Conservation (phyloP, 2,888 invertebrate species). For the Drosophila cognata region DNA sequence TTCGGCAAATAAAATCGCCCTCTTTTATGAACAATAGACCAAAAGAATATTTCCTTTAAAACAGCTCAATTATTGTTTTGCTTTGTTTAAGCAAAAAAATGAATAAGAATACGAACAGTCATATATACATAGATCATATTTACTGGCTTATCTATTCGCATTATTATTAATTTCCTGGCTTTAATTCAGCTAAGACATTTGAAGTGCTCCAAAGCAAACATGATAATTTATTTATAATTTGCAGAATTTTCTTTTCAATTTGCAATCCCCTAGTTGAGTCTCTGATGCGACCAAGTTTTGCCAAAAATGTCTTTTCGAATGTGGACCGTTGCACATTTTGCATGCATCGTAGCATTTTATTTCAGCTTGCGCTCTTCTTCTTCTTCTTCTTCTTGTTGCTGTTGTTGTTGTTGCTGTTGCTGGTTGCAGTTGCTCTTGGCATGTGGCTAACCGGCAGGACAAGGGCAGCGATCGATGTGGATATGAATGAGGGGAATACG, state of each 20-base stretch:
- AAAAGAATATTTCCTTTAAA: neutral
- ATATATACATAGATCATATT: neutral
- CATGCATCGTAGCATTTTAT: slow-evolving; percentile 62
- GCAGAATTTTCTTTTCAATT: no score
- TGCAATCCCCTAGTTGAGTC: neutral
- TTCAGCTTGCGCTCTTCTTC: slow-evolving; percentile 31
- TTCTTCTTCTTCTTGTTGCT: slow-evolving; percentile 11
- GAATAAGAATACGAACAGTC: neutral
- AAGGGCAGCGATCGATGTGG: slow-evolving; percentile 60
- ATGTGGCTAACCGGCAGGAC: slow-evolving; percentile 57
- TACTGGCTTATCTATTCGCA: neutral
- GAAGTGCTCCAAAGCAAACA: neutral
- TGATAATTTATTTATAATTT: neutral
- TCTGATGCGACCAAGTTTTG: slow-evolving; percentile 23
- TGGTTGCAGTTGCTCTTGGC: slow-evolving; percentile 52
- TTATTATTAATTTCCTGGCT: neutral
- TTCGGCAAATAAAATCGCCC: no score
- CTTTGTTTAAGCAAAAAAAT: neutral
- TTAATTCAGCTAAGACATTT: neutral
- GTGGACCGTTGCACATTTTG: slow-evolving; percentile 57
- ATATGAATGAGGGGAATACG: slow-evolving; percentile 20
- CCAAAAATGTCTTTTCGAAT: slow-evolving; percentile 40
- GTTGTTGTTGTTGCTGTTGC: slow-evolving; percentile 10
- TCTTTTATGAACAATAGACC: neutral
- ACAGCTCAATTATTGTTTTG: neutral